A percentile compares a stretch with the other conserved stretches of the same genome.
Evolutionary conservation across 2,113 vertebrate genomes (phyloP).

Genomic region (Heteronetta atricapilla): DNA sequence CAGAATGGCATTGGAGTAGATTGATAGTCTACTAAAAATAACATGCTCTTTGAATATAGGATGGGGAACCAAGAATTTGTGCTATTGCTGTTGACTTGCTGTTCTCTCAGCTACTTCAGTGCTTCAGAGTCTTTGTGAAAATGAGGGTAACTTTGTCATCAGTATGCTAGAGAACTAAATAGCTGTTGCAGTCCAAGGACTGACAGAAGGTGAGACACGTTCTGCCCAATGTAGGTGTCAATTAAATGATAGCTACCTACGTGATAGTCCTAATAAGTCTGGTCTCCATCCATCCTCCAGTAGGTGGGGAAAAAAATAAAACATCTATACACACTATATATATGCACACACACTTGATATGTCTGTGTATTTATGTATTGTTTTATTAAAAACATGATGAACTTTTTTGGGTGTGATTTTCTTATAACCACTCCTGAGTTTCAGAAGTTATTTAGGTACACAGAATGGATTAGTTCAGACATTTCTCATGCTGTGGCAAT

Average conservation of each 20-base stretch:
- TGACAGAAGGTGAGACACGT: not conserved
- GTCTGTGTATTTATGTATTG: not conserved
- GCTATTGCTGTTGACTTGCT: not conserved
- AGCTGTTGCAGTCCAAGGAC: not conserved
- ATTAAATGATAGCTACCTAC: not conserved
- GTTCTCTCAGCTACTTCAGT: not conserved
- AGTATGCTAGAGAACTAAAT: not conserved
- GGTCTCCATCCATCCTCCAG: not conserved
- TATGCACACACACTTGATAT: no score
- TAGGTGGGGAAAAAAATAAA: not conserved
- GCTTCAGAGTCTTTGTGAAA: not conserved
- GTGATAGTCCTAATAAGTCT: not conserved
- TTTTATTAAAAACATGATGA: not conserved
- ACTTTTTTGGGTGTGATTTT: not conserved
- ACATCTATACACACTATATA: not conserved
- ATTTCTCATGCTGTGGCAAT: not conserved
- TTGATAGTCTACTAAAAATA: not conserved
- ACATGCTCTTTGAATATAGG: not conserved
- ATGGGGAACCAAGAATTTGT: not conserved
- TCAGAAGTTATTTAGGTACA: not conserved
- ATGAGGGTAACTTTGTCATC: not conserved
- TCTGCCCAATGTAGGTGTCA: not conserved
- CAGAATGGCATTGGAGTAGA: not conserved
- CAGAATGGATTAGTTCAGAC: not conserved
- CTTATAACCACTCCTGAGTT: not conserved